Conservation (phyloP, 2,888 invertebrate genomes). For the Lasioglossum morio region DNA sequence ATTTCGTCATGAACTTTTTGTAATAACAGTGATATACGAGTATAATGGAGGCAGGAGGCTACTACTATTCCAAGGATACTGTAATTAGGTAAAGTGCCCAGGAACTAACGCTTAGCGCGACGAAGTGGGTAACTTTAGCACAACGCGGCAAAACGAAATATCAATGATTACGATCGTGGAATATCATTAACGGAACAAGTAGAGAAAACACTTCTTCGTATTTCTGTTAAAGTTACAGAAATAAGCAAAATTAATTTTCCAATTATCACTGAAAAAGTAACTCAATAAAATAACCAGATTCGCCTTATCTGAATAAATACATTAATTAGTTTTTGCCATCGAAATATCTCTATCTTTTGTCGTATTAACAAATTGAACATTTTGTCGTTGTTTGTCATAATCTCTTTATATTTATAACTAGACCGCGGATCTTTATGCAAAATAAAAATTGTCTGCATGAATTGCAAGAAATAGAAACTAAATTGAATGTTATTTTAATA, state of each 20-base stretch:
- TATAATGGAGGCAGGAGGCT: neutral
- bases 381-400: neutral
- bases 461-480: too few relatives aligned
- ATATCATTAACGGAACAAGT: neutral
- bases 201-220: neutral
- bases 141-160: conserved; percentile 20
- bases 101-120: conserved; percentile 10
- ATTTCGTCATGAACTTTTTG: neutral
- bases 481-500: too few relatives aligned
- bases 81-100: conserved; percentile 47
- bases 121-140: conserved; percentile 8
- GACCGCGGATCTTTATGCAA: too few relatives aligned
- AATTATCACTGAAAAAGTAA: neutral
- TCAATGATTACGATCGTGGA: conserved; percentile 24
- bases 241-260: neutral
- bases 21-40: neutral
- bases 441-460: too few relatives aligned
- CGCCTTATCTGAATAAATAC: neutral
- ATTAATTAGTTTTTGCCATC: neutral
- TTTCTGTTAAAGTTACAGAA: neutral
- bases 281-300: neutral
- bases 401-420: neutral
- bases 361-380: neutral
- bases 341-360: neutral
- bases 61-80: conserved; percentile 11